Conservation (phyloP, 1,140 invertebrate species). For the Drosophila cardini region DNA sequence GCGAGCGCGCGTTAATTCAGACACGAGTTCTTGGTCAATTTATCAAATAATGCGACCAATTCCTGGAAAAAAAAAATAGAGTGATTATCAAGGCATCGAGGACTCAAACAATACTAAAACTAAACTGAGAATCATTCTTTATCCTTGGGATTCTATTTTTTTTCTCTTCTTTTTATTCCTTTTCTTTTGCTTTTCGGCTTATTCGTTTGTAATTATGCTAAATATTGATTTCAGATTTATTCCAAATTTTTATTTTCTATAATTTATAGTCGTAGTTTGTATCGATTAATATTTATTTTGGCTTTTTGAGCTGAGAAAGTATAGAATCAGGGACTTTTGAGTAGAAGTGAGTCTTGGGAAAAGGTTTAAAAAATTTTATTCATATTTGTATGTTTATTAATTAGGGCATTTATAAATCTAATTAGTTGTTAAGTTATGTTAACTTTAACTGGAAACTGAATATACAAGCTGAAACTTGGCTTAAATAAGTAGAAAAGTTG, state of each 20-base stretch:
- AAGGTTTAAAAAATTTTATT: too few species aligned
- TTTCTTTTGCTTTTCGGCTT: constrained; percentile 14
- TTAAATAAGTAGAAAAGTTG: too few species aligned
- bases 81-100: constrained; percentile 51
- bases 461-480: too few species aligned
- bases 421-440: too few species aligned
- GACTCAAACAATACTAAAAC: constrained; percentile 9
- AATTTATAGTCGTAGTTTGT: not conserved
- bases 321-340: not conserved
- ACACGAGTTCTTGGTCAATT: constrained; percentile 81
- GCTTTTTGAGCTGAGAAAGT: not conserved
- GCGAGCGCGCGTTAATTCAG: constrained; percentile 76
- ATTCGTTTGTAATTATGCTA: constrained; percentile 66
- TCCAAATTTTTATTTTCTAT: constrained; percentile 4
- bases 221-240: constrained; percentile 54
- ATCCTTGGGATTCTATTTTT: constrained; percentile 21
- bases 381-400: too few species aligned
- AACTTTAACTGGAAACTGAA: too few species aligned
- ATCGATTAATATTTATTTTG: not conserved
- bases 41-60: constrained; percentile 71
- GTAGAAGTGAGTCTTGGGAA: too few species aligned
- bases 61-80: constrained; percentile 72
- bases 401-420: too few species aligned
- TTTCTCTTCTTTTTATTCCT: constrained; percentile 20
- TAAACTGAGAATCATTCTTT: constrained; percentile 3